phyloP scores from a whole-genome alignment of 2,797 vertebrate species.

The Myotis findleyi region DNA sequence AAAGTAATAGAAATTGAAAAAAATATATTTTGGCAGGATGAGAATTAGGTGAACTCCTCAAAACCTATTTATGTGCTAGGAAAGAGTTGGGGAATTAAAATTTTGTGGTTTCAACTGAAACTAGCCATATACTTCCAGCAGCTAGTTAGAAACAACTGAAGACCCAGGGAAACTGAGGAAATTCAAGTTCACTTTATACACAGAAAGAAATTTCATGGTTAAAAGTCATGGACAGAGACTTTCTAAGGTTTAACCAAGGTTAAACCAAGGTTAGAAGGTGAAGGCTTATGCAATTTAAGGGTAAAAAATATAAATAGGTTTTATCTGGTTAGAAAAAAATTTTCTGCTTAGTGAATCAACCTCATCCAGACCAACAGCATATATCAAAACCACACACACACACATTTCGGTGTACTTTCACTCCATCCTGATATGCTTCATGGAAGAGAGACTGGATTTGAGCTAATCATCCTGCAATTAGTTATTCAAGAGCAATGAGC shows the following conservation, averaged over 20 bases:
- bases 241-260: not conserved
- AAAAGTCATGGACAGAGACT: not conserved
- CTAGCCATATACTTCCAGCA: not conserved
- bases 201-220: not conserved
- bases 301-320: not conserved
- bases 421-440: not conserved
- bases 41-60: not conserved
- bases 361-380: not conserved
- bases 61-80: not conserved
- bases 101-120: not conserved
- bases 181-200: not conserved
- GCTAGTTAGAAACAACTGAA: not conserved
- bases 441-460: not conserved
- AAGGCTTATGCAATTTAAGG: not conserved
- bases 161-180: not conserved
- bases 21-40: not conserved
- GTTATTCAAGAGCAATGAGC: not conserved
- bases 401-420: not conserved
- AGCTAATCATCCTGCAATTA: not conserved
- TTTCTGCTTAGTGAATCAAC: not conserved
- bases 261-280: not conserved
- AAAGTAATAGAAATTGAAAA: not conserved
- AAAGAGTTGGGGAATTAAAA: not conserved
- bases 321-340: not conserved
- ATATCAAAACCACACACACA: not conserved